Evolutionary conservation across 64 coral and sea anemone genomes (phyloP).

Genomic region (Montipora sp.): DNA sequence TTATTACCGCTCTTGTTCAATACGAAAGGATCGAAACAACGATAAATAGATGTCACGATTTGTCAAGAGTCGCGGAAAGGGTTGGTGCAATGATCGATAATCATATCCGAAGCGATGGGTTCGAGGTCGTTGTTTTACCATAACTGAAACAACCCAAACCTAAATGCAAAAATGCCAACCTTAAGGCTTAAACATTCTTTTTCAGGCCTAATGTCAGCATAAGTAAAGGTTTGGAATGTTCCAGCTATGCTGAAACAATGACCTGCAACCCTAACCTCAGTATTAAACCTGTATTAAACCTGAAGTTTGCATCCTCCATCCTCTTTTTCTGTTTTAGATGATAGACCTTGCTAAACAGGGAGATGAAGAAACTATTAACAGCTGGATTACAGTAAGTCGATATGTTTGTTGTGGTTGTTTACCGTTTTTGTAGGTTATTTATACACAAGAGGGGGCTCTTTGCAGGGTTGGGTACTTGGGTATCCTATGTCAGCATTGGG

Average conservation of each 20-base stretch:
- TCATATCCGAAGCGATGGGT: too few relatives aligned
- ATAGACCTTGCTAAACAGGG: constrained; percentile 98
- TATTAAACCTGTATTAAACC: too few relatives aligned
- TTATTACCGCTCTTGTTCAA: constrained; percentile 94
- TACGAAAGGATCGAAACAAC: constrained; percentile 98
- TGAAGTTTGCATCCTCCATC: background rate
- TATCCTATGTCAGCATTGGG: too few relatives aligned
- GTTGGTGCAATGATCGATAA: constrained; percentile 12
- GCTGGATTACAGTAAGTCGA: constrained; percentile 91
- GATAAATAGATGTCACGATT: constrained; percentile 90
- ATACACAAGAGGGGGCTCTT: too few relatives aligned
- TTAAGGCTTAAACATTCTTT: too few relatives aligned
- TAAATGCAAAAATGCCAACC: too few relatives aligned
- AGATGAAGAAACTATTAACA: constrained; percentile 96
- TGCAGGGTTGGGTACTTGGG: too few relatives aligned
- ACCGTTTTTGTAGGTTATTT: background rate
- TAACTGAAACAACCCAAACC: too few relatives aligned
- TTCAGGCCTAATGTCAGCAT: too few relatives aligned
- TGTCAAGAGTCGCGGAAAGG: constrained; percentile 96
- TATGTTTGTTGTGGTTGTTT: background rate
- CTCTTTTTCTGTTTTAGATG: constrained; percentile 58
- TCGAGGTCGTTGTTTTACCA: too few relatives aligned
- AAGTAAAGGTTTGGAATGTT: too few relatives aligned
- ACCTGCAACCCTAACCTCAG: background rate
- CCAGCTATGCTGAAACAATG: too few relatives aligned